Evolutionary conservation across 2,113 vertebrate species (phyloP).

Genomic region (Archocentrus centrarchus): DNA sequence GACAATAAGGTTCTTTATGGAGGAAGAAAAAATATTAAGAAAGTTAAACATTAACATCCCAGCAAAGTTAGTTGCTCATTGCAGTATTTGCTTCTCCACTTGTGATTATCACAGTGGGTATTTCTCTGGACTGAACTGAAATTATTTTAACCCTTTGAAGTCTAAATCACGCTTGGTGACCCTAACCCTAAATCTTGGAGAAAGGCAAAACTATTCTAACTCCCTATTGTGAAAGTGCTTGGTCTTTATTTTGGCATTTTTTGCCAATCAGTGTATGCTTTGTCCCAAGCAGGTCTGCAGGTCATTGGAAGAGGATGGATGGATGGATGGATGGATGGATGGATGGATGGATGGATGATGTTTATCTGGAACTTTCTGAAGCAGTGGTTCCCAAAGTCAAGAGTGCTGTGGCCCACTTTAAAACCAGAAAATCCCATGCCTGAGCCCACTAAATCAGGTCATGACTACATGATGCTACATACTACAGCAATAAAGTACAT

Average conservation of each 20-base stretch:
- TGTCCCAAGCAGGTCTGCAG: background rate
- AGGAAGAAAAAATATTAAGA: background rate
- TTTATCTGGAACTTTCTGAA: background rate
- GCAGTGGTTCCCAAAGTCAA: no score
- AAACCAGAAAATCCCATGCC: no score
- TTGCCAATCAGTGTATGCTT: background rate
- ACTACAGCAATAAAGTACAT: no score
- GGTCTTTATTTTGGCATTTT: background rate
- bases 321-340: no score
- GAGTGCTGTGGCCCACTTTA: no score
- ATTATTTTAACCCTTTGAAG: background rate
- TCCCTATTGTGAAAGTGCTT: background rate
- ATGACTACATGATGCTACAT: background rate
- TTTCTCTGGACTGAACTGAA: background rate
- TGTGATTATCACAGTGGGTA: background rate
- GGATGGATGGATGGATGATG: background rate
- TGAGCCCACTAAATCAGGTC: no score
- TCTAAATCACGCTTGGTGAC: background rate
- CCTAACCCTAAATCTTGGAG: background rate
- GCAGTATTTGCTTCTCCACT: background rate
- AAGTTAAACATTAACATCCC: background rate
- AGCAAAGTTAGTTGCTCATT: background rate
- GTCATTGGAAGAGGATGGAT: no score
- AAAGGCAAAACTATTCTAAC: background rate
- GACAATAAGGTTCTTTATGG: background rate